Conservation (phyloP, 2,797 vertebrate genomes). For the Synaphobranchus kaupii region DNA sequence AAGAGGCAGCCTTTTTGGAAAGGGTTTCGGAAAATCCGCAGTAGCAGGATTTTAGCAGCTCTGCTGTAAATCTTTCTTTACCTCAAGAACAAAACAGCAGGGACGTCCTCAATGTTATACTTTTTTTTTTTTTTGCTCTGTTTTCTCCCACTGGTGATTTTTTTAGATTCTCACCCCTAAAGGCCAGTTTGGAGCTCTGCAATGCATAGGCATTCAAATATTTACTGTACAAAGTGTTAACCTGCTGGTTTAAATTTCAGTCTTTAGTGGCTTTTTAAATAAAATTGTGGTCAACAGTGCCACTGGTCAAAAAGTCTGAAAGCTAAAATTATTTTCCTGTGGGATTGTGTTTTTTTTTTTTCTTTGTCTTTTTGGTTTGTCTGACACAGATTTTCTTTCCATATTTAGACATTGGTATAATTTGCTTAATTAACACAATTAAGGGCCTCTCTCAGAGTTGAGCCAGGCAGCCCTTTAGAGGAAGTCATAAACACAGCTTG, state of each 20-base stretch:
- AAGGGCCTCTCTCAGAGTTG: slow-evolving; percentile 38
- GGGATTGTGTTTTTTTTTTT: not conserved
- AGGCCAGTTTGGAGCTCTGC: not conserved
- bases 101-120: not conserved
- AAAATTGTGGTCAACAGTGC: not conserved
- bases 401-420: slow-evolving; percentile 20
- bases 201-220: not conserved
- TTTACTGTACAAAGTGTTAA: slow-evolving; percentile 7
- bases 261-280: not conserved
- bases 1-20: not conserved
- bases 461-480: slow-evolving; percentile 29
- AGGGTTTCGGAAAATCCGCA: not conserved
- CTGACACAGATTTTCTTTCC: slow-evolving; percentile 26
- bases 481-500: slow-evolving; percentile 32
- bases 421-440: slow-evolving; percentile 27
- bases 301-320: not conserved
- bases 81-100: not conserved
- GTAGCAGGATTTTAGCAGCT: not conserved
- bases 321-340: not conserved
- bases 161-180: not conserved
- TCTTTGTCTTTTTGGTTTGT: slow-evolving; percentile 6
- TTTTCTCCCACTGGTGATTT: not conserved
- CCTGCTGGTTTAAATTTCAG: not conserved
- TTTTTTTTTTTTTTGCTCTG: not conserved
- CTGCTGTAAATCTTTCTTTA: not conserved